These are phyloP conservation scores for Aphis gossypii DNA, from an alignment of 1,140 invertebrate genomes.

Conservation along the genomic window DNA sequence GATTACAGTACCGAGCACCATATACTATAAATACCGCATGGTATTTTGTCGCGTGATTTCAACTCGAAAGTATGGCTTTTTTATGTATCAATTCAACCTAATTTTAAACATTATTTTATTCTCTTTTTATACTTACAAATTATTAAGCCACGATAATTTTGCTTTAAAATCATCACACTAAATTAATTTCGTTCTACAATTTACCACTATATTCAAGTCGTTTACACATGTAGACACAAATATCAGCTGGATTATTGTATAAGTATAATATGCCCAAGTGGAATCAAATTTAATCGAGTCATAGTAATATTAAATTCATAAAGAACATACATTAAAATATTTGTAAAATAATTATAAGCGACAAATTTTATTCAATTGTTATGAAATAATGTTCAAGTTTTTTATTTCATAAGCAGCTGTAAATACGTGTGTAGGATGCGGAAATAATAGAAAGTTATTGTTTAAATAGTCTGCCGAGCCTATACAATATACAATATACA, in stretches of 20 bases:
- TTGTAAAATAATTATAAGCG: too few relatives aligned
- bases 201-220: too few relatives aligned
- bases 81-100: not conserved
- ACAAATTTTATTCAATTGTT: not conserved
- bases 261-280: too few relatives aligned
- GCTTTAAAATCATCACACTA: not conserved
- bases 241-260: too few relatives aligned
- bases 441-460: slow-evolving; percentile 37
- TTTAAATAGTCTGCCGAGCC: not conserved
- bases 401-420: not conserved
- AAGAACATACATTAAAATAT: not conserved
- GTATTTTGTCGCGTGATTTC: not conserved
- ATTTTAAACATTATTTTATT: not conserved
- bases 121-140: not conserved
- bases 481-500: not conserved
- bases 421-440: not conserved
- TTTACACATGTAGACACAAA: too few relatives aligned
- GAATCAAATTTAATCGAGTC: too few relatives aligned
- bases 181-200: too few relatives aligned
- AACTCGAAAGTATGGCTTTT: not conserved
- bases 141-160: not conserved
- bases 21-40: not conserved
- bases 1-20: not conserved
- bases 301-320: not conserved
- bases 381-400: not conserved